A percentile compares a stretch with the other conserved stretches of the same genome.
phyloP scores from a whole-genome alignment of 2,113 vertebrate genomes.

The Pangasianodon hypophthalmus region DNA sequence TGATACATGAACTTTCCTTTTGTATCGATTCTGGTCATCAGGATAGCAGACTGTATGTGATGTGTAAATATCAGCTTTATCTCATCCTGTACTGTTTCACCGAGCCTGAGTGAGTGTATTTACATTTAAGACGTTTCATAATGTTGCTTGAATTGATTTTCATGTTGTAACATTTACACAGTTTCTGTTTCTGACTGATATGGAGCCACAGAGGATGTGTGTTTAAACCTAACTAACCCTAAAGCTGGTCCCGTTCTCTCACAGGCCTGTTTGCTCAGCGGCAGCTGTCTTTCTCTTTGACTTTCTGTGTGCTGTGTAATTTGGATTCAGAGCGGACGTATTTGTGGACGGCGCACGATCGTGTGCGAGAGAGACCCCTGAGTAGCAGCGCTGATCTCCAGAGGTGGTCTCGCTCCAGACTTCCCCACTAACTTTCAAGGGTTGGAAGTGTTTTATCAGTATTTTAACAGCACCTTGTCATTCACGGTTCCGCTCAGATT shows the following conservation, averaged over 20 bases:
- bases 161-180: not conserved
- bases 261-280: constrained; percentile 39
- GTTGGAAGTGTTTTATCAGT: constrained; percentile 35
- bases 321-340: constrained; percentile 56
- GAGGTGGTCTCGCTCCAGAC: constrained; percentile 63
- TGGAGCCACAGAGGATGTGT: not conserved
- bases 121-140: not conserved
- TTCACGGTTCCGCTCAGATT: constrained; percentile 12
- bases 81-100: not conserved
- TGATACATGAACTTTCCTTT: not conserved
- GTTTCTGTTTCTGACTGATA: not conserved
- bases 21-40: not conserved
- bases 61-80: not conserved
- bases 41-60: not conserved
- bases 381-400: constrained; percentile 63
- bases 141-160: not conserved
- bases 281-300: constrained; percentile 54
- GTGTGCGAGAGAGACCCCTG: constrained; percentile 9
- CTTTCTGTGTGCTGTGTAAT: constrained; percentile 55
- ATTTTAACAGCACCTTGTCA: constrained; percentile 11
- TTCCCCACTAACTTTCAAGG: constrained; percentile 27
- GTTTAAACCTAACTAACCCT: not conserved
- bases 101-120: not conserved
- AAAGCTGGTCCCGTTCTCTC: not conserved
- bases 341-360: constrained; percentile 61